phyloP scores from a whole-genome alignment of 37 sponge, comb jelly and placozoan genomes.

The Lycopodina hypogea region DNA sequence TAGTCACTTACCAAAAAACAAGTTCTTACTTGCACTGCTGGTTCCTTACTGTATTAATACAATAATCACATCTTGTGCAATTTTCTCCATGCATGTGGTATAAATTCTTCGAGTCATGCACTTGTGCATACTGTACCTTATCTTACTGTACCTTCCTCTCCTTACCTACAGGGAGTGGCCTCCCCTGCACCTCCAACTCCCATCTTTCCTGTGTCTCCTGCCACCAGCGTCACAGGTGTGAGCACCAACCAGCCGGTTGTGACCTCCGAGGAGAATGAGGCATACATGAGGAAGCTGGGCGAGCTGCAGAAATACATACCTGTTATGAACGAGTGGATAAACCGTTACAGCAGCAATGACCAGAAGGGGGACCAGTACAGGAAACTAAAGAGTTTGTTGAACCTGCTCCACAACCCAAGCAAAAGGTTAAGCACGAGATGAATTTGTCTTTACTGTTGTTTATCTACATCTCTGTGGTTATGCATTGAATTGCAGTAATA shows the following conservation, averaged over 20 bases:
- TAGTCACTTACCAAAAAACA: no score
- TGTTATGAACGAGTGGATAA: conserved; percentile 42
- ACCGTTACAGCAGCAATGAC: conserved; percentile 14
- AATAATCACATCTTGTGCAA: no score
- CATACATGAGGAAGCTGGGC: conserved; percentile 42
- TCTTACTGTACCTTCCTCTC: no score
- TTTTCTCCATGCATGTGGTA: no score
- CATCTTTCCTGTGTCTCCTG: conserved; percentile 42
- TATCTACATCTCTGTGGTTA: not conserved
- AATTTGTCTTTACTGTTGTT: not conserved
- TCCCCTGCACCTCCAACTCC: conserved; percentile 56
- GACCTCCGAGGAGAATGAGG: conserved; percentile 56
- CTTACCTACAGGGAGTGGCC: conserved; percentile 27
- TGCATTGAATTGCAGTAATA: no score
- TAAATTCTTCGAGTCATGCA: no score
- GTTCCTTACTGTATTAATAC: no score
- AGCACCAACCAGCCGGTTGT: conserved; percentile 43
- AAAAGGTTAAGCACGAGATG: conserved; percentile 17
- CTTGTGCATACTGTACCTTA: no score
- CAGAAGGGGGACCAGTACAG: conserved; percentile 29
- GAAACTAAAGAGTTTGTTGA: conserved; percentile 45
- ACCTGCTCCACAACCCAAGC: conserved; percentile 19
- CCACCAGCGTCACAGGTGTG: conserved; percentile 24
- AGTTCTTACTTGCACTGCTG: no score
- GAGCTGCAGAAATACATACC: conserved; percentile 57